Evolutionary conservation across 2,797 vertebrate species (phyloP).

Genomic region (Neosilurus mollespiculum): DNA sequence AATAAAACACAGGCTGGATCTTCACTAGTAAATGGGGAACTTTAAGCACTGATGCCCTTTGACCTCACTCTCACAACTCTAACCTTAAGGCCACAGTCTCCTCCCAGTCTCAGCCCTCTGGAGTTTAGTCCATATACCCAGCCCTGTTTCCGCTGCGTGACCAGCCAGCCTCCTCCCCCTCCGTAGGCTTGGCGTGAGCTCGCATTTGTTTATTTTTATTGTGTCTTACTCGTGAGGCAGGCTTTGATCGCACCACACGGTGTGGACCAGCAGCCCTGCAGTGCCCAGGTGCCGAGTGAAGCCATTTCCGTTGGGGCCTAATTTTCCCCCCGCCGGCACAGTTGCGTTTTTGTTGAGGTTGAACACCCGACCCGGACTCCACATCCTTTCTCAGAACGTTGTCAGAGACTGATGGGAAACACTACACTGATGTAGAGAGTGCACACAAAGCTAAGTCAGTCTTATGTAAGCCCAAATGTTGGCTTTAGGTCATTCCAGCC

Average conservation of each 20-base stretch:
- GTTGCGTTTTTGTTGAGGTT: constrained; percentile 56
- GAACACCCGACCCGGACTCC: constrained; percentile 40
- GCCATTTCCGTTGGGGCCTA: constrained; percentile 56
- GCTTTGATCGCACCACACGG: constrained; percentile 58
- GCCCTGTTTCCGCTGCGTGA: constrained; percentile 7
- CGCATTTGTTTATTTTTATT: constrained; percentile 64
- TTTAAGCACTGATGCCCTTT: constrained; percentile 22
- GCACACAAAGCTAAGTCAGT: constrained; percentile 4
- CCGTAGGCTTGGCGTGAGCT: constrained; percentile 46
- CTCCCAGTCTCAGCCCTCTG: constrained; percentile 20
- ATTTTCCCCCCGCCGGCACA: constrained; percentile 57
- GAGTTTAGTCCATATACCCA: constrained; percentile 19
- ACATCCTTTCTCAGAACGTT: constrained; percentile 23
- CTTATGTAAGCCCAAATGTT: constrained; percentile 7
- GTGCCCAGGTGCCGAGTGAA: constrained; percentile 62
- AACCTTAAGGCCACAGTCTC: constrained; percentile 42
- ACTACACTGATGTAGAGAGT: constrained; percentile 20
- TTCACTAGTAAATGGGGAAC: no score
- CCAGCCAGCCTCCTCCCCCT: not conserved
- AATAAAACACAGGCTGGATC: no score
- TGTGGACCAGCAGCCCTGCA: constrained; percentile 49
- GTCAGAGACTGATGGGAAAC: constrained; percentile 45
- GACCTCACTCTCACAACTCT: constrained; percentile 18
- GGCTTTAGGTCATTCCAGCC: constrained; percentile 27
- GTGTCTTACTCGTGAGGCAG: constrained; percentile 39